Conservation (phyloP, 2,113 vertebrate species). For the Blennius ocellaris region DNA sequence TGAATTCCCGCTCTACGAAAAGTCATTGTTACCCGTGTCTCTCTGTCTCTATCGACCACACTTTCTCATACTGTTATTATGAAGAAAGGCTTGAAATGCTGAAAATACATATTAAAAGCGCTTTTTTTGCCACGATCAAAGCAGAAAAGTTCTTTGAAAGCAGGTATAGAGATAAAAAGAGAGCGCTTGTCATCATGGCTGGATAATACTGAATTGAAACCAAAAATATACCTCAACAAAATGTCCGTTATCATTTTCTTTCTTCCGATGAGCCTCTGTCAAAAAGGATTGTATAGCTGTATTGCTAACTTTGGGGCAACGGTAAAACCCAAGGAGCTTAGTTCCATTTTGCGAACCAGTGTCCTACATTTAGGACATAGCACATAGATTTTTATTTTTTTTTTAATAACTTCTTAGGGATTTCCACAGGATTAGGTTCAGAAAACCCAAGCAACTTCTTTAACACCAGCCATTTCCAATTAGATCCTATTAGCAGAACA, state of each 20-base stretch:
- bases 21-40: too few relatives aligned
- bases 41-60: too few relatives aligned
- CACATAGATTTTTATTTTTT: constrained; percentile 54
- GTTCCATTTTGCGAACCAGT: constrained; percentile 55
- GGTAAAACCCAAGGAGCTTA: constrained; percentile 52
- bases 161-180: neutral
- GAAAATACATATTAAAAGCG: too few relatives aligned
- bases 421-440: constrained; percentile 72
- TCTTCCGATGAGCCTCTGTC: constrained; percentile 10
- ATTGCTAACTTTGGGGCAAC: constrained; percentile 34
- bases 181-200: neutral
- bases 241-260: neutral
- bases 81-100: too few relatives aligned
- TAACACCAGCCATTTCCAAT: constrained; percentile 70
- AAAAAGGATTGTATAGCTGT: constrained; percentile 23
- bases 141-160: neutral
- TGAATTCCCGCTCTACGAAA: too few relatives aligned
- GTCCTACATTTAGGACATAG: constrained; percentile 58
- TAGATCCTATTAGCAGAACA: constrained; percentile 75
- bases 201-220: neutral
- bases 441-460: constrained; percentile 68
- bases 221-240: constrained; percentile 2
- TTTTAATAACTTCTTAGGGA: constrained; percentile 64
- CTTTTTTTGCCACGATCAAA: neutral
- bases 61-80: too few relatives aligned